A percentile compares a stretch with the other conserved stretches of the same genome.
phyloP scores from a whole-genome alignment of 2,797 vertebrate genomes.

The Limosa lapponica region DNA sequence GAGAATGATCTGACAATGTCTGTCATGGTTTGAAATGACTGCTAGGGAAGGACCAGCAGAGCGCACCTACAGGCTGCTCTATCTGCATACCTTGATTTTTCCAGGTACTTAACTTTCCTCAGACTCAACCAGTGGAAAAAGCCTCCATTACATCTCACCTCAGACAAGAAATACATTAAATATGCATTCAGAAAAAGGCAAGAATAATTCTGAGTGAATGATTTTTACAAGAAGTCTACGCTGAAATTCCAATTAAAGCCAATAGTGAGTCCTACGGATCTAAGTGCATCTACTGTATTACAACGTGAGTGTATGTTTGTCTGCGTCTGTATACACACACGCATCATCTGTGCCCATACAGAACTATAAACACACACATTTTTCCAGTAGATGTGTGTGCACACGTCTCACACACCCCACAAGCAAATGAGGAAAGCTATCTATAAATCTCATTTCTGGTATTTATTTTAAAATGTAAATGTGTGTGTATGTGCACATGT shows the following conservation, averaged over 20 bases:
- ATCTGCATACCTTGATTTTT: not conserved
- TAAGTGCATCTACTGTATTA: not conserved
- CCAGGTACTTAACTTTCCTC: not conserved
- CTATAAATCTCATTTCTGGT: slow-evolving; percentile 35
- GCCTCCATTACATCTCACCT: not conserved
- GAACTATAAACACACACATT: slow-evolving; percentile 25
- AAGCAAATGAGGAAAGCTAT: not conserved
- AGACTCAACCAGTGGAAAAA: not conserved
- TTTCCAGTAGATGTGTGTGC: slow-evolving; percentile 17
- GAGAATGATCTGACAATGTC: not conserved
- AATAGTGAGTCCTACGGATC: not conserved
- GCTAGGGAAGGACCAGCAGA: not conserved
- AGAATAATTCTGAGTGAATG: not conserved
- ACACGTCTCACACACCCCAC: slow-evolving; percentile 48
- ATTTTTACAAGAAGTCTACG: not conserved
- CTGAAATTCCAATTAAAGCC: not conserved
- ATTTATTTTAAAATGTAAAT: slow-evolving; percentile 51
- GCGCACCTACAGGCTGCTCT: not conserved
- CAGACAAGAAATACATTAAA: not conserved
- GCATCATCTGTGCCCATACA: slow-evolving; percentile 15
- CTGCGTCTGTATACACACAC: not conserved
- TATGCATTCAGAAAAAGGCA: not conserved
- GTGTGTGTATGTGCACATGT: slow-evolving; percentile 49
- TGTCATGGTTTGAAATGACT: not conserved
- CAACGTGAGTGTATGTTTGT: not conserved